Evolutionary conservation across 2,797 vertebrate species (phyloP), one percentile per base, ranked within the genome.

Genomic region (Coracias cyanogaster): DNA sequence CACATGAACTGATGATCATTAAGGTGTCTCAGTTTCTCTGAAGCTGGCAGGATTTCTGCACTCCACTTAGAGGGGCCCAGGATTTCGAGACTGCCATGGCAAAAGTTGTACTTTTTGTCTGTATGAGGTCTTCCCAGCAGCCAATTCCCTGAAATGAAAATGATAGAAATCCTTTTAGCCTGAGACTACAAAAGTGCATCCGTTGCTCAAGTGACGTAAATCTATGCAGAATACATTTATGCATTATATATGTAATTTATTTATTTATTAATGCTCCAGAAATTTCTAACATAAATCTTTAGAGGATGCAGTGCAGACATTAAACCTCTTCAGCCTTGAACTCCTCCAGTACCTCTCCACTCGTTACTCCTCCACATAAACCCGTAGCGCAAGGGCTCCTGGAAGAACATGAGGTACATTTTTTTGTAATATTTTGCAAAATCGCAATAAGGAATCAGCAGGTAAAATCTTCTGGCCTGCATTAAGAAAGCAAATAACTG

Each of bases 401-500:
- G 43, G 28, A 66, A 79, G 80, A 71, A 79, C 29, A 6, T 4
- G n/a, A 71, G 26, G 70, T 43, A 71, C 8, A 35, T 54, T 85
- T 82, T 46, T 46, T 22, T 10, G 71, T 64, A 77, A 26, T 71
- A 33, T 57, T 95, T 76, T 83, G 72, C 70, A 76, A 78, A 70
- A 83, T 10, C 72, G 58, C 69, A 86, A 11, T 52, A 76, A 81
- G 43, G 55, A 89, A 86, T 41, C 90, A 90, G 90, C 86, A 94
- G 83, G 72, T 88, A 82, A 88, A 88, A 71, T 89, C 80, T 61
- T 74, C 77, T 92, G 77, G 73, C 49, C 74, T 77, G 15, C 46
- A 20, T 66, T 92, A 86, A 82, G 86, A 90, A 96, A 97, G 92
- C 82, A 96, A 95, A 91, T 79, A 93, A 76, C n/a, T 73, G 93